Conservation (phyloP, 2,113 vertebrate genomes). For the Amphiprion ocellaris region DNA sequence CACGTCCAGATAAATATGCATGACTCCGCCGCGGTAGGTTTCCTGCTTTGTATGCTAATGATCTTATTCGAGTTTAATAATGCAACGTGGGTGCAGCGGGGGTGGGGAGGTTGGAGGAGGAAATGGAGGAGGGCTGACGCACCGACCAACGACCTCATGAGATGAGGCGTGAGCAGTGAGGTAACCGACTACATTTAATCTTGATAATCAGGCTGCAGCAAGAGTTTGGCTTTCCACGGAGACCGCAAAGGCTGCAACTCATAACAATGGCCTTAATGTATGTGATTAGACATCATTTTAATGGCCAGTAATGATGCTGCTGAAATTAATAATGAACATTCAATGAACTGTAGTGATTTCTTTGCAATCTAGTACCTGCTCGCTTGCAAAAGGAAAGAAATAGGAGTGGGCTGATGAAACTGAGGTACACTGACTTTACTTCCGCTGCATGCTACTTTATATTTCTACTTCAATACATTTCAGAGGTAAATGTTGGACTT, state of each 20-base stretch:
- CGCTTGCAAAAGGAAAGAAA: not conserved
- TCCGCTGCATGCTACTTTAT: no score
- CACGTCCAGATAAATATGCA: constrained; percentile 80
- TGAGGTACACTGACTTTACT: not conserved
- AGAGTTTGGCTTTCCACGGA: constrained; percentile 28
- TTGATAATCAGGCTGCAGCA: constrained; percentile 46
- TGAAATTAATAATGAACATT: constrained; percentile 11
- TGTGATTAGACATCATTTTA: not conserved
- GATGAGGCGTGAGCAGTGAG: constrained; percentile 42
- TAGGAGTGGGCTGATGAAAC: not conserved
- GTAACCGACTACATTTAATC: constrained; percentile 64
- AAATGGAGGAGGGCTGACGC: constrained; percentile 11
- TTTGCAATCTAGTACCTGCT: not conserved
- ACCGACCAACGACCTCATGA: constrained; percentile 34
- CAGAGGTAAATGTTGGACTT: no score
- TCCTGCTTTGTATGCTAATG: constrained; percentile 84
- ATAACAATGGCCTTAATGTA: constrained; percentile 14
- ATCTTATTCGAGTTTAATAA: constrained; percentile 82
- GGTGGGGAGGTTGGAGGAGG: constrained; percentile 41
- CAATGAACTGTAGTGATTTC: not conserved
- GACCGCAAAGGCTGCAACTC: constrained; percentile 10
- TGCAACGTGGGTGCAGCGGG: constrained; percentile 55
- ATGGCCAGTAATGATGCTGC: not conserved
- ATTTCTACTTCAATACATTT: no score
- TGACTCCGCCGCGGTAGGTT: constrained; percentile 71